phyloP scores from a whole-genome alignment of 2,113 vertebrate species.

The Candoia aspera region DNA sequence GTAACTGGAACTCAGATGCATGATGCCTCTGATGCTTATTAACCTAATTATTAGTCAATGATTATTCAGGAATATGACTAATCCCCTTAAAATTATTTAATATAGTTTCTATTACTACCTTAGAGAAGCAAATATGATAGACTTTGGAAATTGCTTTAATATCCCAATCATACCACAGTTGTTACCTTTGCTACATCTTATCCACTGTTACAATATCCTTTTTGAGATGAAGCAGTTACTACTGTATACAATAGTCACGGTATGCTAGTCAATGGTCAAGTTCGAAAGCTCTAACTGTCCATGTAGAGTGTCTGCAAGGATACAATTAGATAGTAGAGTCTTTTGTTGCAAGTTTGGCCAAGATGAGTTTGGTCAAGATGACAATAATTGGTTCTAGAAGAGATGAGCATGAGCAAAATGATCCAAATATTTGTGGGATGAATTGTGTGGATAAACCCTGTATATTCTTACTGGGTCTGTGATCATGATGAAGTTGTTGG shows the following conservation, averaged over 20 bases:
- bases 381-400: neutral
- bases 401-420: neutral
- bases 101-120: no score
- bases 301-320: neutral
- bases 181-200: neutral
- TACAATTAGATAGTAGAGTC: neutral
- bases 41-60: neutral
- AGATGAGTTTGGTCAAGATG: neutral
- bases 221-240: neutral
- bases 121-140: no score
- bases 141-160: neutral
- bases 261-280: neutral
- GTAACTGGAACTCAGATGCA: neutral
- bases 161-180: neutral
- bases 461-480: neutral
- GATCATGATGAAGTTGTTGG: neutral
- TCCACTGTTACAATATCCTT: neutral
- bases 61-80: neutral
- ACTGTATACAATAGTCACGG: neutral
- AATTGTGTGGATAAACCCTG: no score
- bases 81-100: neutral
- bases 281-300: neutral
- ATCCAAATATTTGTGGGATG: neutral
- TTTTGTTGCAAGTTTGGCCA: neutral
- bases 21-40: neutral